Evolutionary conservation across 2,113 vertebrate genomes (phyloP).

Genomic region (Xyliphius kryptos): DNA sequence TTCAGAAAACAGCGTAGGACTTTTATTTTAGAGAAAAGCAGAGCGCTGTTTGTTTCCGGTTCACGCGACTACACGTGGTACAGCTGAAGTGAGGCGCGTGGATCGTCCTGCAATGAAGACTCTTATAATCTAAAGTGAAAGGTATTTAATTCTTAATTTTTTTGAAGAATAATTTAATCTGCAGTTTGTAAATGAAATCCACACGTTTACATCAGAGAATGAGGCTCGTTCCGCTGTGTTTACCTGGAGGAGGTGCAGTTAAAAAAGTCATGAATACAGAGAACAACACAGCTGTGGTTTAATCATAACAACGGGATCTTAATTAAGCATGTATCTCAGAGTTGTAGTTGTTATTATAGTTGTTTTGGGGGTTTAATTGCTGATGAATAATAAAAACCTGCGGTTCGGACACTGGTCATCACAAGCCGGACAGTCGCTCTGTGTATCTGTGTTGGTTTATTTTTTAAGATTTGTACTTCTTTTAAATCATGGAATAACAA

Average conservation of each 20-base stretch:
- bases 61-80: not conserved
- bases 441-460: too few relatives aligned
- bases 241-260: not conserved
- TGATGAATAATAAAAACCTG: too few relatives aligned
- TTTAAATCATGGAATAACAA: too few relatives aligned
- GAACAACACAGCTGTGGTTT: not conserved
- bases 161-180: not conserved
- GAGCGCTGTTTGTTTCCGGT: conserved; percentile 10
- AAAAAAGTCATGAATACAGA: too few relatives aligned
- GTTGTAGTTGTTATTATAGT: too few relatives aligned
- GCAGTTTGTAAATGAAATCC: not conserved
- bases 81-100: conserved; percentile 3
- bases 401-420: too few relatives aligned
- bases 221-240: not conserved
- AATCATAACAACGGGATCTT: not conserved
- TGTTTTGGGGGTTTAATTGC: too few relatives aligned
- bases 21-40: not conserved
- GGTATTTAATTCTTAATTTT: not conserved
- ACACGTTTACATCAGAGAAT: not conserved
- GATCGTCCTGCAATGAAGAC: not conserved
- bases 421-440: too few relatives aligned
- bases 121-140: not conserved
- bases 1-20: not conserved
- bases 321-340: not conserved
- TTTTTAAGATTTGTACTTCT: too few relatives aligned